Percentiles rank a stretch among this genome's conserved stretches.
phyloP scores from a whole-genome alignment of 2,797 vertebrate genomes.

The Rhynchonycteris naso region DNA sequence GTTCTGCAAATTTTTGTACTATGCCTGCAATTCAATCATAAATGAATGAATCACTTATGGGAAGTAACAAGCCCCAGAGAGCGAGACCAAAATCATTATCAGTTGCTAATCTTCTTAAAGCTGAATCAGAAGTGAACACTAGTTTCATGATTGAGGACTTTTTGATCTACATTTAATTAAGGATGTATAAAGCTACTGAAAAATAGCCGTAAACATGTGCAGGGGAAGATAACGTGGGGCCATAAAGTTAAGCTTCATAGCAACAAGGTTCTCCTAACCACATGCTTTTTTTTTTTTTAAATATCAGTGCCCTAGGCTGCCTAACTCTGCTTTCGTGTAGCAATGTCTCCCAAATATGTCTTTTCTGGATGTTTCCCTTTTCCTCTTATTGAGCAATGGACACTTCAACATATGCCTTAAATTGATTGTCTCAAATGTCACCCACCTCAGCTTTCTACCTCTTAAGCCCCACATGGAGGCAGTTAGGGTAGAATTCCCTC shows the following conservation, averaged over 20 bases:
- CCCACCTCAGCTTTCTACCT: neutral
- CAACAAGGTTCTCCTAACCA: neutral
- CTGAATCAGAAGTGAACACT: neutral
- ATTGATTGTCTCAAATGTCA: neutral
- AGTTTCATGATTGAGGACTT: neutral
- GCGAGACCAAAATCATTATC: neutral
- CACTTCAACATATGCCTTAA: neutral
- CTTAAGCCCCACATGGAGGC: conserved; percentile 60
- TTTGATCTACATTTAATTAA: conserved; percentile 28
- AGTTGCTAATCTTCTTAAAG: neutral
- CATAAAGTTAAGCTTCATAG: neutral
- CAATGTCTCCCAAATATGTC: neutral
- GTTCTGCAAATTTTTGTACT: neutral
- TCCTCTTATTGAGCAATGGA: neutral
- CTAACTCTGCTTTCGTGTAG: neutral
- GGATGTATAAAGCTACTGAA: neutral
- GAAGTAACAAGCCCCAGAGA: neutral
- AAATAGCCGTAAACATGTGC: neutral
- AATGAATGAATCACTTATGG: neutral
- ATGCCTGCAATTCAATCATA: neutral
- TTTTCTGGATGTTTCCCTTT: neutral
- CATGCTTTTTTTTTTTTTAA: neutral
- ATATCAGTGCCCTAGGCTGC: neutral
- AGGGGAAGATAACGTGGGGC: fast-evolving
- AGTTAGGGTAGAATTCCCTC: conserved; percentile 50